Conservation (phyloP, 1,140 invertebrate species). For the Gonioctena quinquepunctata region DNA sequence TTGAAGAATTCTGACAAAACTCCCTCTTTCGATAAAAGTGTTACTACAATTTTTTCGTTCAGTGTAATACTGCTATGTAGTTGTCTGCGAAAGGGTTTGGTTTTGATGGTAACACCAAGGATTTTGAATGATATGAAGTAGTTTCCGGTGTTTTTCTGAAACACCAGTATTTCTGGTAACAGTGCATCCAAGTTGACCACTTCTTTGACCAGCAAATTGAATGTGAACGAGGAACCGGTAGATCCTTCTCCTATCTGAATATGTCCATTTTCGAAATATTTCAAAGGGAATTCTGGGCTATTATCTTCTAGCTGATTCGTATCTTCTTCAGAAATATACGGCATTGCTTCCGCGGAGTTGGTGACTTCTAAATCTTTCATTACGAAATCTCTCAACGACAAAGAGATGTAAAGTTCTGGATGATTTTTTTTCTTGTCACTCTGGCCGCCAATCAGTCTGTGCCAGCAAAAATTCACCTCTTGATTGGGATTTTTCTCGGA, state of each 20-base stretch:
- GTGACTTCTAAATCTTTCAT: slow-evolving; percentile 22
- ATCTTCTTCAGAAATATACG: slow-evolving; percentile 35
- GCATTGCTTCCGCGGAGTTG: slow-evolving; percentile 7
- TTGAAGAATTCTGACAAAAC: slow-evolving; percentile 41
- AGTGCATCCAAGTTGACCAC: slow-evolving; percentile 46
- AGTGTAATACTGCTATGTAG: slow-evolving; percentile 37
- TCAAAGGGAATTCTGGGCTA: slow-evolving; percentile 20
- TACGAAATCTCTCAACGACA: slow-evolving; percentile 56
- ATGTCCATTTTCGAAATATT: slow-evolving; percentile 45
- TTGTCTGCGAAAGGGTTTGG: slow-evolving; percentile 44
- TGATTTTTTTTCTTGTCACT: slow-evolving; percentile 55
- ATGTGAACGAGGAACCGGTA: slow-evolving; percentile 28
- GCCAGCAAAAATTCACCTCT: slow-evolving; percentile 54
- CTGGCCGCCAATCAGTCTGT: slow-evolving; percentile 57
- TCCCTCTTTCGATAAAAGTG: slow-evolving; percentile 36
- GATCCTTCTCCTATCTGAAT: slow-evolving; percentile 41
- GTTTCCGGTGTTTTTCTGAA: slow-evolving; percentile 34
- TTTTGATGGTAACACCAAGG: slow-evolving; percentile 47
- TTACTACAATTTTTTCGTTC: slow-evolving; percentile 50
- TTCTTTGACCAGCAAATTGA: slow-evolving; percentile 40
- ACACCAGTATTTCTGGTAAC: slow-evolving; percentile 45
- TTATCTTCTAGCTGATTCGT: background rate
- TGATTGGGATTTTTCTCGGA: slow-evolving; percentile 24
- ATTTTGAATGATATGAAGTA: slow-evolving; percentile 46
- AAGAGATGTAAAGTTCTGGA: slow-evolving; percentile 58